Percentiles rank a stretch among this genome's conserved stretches.
Conservation (phyloP, 1,140 invertebrate species). For the Mamestra configurata region DNA sequence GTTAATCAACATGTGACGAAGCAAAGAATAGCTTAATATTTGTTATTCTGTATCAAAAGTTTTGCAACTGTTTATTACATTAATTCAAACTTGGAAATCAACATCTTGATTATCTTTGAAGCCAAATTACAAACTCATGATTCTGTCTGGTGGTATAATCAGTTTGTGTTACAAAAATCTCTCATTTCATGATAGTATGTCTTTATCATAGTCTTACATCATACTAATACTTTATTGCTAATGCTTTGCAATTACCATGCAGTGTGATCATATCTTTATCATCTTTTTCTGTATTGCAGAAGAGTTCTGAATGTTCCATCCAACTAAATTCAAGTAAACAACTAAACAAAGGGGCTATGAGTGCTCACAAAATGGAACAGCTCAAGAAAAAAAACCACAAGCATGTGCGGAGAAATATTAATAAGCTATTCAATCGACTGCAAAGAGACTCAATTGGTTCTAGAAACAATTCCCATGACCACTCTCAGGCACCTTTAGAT, state of each 20-base stretch:
- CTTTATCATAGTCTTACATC: too few species aligned
- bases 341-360: constrained; percentile 42
- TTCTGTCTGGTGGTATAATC: too few species aligned
- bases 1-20: too few species aligned
- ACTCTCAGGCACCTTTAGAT: background rate
- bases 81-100: too few species aligned
- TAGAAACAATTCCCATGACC: background rate
- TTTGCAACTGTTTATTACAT: too few species aligned
- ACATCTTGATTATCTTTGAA: too few species aligned
- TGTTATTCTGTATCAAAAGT: too few species aligned
- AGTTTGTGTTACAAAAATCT: too few species aligned
- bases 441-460: constrained; percentile 32
- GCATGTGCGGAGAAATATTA: constrained; percentile 57
- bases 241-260: background rate
- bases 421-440: constrained; percentile 61
- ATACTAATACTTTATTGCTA: background rate
- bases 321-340: constrained; percentile 23
- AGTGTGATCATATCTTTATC: background rate
- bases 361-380: constrained; percentile 47
- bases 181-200: too few species aligned
- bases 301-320: constrained; percentile 26
- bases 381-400: constrained; percentile 52
- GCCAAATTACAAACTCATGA: too few species aligned
- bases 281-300: constrained; percentile 29
- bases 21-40: too few species aligned